These are phyloP conservation scores for Dendrocincla tyrannina DNA, from an alignment of 2,797 vertebrate species.

Conservation along the genomic window DNA sequence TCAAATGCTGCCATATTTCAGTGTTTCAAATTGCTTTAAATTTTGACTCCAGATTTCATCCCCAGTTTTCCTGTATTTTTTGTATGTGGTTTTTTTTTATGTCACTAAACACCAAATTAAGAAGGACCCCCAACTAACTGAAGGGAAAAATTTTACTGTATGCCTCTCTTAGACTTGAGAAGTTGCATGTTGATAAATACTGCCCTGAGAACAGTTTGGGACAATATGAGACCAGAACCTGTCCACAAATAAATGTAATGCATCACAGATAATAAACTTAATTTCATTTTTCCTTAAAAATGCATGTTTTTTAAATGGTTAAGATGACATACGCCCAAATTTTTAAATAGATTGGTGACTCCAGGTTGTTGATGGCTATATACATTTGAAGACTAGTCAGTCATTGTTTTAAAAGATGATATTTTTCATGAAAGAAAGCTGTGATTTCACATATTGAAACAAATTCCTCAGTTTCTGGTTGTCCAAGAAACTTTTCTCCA, in stretches of 20 bases:
- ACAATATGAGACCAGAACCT: background rate
- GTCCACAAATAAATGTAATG: background rate
- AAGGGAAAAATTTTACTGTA: background rate
- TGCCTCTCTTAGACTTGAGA: background rate
- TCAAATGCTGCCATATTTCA: background rate
- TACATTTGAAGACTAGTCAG: background rate
- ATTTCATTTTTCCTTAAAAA: background rate
- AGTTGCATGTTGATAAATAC: background rate
- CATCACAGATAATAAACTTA: background rate
- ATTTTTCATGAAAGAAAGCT: background rate
- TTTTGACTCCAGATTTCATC: background rate
- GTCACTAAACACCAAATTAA: background rate
- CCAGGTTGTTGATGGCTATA: background rate
- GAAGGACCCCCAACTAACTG: background rate
- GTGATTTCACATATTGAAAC: background rate
- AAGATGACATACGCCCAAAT: background rate
- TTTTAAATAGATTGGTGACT: background rate
- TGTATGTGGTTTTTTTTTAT: background rate
- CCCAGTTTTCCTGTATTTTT: background rate
- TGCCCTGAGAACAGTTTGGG: background rate
- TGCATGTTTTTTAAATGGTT: background rate
- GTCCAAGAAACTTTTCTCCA: background rate
- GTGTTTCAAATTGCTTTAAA: background rate
- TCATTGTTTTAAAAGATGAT: background rate
- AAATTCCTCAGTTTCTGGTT: background rate